Percentiles rank a stretch among this genome's conserved stretches.
phyloP scores from a whole-genome alignment of 2,113 vertebrate genomes.

The Mus spicilegus region DNA sequence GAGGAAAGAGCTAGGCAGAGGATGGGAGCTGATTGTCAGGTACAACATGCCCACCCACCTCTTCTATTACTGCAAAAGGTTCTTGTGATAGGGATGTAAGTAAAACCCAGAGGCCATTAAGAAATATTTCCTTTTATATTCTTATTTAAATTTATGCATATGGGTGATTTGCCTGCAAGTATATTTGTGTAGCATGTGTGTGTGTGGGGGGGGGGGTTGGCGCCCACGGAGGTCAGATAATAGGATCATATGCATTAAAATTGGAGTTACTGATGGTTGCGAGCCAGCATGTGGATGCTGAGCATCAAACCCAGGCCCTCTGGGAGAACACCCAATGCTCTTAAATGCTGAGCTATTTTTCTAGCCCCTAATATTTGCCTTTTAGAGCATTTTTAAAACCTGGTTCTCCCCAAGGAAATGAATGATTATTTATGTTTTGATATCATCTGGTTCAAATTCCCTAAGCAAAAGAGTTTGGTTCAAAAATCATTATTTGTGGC shows the following conservation, averaged over 20 bases:
- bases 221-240: not conserved
- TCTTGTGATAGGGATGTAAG: not conserved
- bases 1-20: not conserved
- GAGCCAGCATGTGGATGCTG: not conserved
- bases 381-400: not conserved
- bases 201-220: no score
- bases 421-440: not conserved
- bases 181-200: not conserved
- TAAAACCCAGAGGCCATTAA: not conserved
- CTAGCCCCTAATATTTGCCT: not conserved
- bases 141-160: not conserved
- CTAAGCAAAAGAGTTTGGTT: not conserved
- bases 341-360: not conserved
- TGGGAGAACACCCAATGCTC: not conserved
- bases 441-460: not conserved
- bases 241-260: not conserved
- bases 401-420: constrained; percentile 33
- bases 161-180: not conserved
- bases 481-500: not conserved
- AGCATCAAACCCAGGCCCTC: not conserved
- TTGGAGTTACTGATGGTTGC: not conserved
- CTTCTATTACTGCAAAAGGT: not conserved
- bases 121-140: not conserved
- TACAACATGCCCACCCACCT: no score
- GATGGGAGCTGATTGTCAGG: not conserved